Conservation (phyloP, 2,113 vertebrate species). For the Hiodon alosoides region DNA sequence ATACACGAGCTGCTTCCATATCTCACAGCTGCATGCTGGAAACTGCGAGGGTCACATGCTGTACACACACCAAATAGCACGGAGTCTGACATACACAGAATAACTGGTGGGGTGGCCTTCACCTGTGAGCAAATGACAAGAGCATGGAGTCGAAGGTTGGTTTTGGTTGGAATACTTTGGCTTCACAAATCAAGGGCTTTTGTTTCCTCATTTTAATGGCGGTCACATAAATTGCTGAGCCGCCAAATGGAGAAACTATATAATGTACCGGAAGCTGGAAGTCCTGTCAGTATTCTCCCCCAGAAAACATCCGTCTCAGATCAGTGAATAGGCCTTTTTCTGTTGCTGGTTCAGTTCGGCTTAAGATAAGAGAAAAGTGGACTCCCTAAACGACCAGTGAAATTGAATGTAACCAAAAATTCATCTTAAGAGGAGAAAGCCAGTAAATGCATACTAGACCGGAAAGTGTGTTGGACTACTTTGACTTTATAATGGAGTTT, state of each 20-base stretch:
- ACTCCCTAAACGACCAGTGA: neutral
- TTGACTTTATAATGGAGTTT: too few species aligned
- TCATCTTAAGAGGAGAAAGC: too few species aligned
- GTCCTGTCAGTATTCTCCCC: too few species aligned
- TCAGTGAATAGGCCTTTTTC: neutral
- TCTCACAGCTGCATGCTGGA: neutral
- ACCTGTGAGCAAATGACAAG: neutral
- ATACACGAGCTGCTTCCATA: neutral
- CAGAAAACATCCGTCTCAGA: too few species aligned
- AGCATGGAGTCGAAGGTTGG: neutral
- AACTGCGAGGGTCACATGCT: neutral
- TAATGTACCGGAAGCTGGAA: neutral
- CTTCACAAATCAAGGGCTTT: conserved; percentile 14
- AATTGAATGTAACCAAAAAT: neutral
- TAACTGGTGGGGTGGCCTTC: neutral
- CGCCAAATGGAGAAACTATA: neutral
- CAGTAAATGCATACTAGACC: too few species aligned
- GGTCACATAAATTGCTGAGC: neutral
- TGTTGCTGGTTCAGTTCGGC: neutral
- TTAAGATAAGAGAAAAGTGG: neutral
- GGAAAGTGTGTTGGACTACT: too few species aligned
- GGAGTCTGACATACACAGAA: neutral
- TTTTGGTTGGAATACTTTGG: conserved; percentile 7
- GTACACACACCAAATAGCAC: neutral
- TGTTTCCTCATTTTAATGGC: conserved; percentile 12